Evolutionary conservation across 1,140 invertebrate genomes (phyloP).

Genomic region (Xylocopa sonorina): DNA sequence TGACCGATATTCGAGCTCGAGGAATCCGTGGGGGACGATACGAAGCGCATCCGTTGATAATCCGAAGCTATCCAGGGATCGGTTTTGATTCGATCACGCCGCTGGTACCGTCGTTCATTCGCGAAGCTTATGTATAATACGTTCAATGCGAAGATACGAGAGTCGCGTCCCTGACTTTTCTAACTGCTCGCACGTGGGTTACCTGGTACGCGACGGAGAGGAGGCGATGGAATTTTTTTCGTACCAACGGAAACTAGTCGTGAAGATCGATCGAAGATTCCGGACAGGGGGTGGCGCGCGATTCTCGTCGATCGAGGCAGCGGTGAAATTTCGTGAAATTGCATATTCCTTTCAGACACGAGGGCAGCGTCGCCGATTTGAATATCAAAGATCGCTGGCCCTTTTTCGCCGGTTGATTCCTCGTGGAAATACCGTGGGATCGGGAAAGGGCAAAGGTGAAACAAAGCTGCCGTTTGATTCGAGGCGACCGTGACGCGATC

Average conservation of each 20-base stretch:
- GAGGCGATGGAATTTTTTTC: too few relatives aligned
- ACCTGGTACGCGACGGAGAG: too few relatives aligned
- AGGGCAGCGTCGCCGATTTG: conserved; percentile 18
- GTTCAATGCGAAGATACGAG: not conserved
- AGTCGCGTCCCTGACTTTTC: not conserved
- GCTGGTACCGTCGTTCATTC: not conserved
- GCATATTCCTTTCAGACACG: conserved; percentile 25
- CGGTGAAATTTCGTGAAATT: conserved; percentile 30
- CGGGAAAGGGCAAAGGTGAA: not conserved
- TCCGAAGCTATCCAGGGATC: conserved; percentile 3
- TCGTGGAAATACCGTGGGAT: not conserved
- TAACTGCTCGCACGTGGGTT: too few relatives aligned
- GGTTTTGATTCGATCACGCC: not conserved
- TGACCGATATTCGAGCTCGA: conserved; percentile 29
- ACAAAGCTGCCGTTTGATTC: conserved; percentile 21
- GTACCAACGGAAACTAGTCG: too few relatives aligned
- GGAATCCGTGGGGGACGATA: conserved; percentile 22
- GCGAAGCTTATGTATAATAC: not conserved
- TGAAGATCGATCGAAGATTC: conserved; percentile 1
- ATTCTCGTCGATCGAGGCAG: not conserved
- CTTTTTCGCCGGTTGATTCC: conserved; percentile 12
- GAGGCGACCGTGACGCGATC: not conserved
- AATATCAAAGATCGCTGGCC: conserved; percentile 31
- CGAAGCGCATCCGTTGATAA: conserved; percentile 24
- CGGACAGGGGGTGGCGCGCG: not conserved